phyloP scores from a whole-genome alignment of 1,140 invertebrate species.

The Mamestra configurata region DNA sequence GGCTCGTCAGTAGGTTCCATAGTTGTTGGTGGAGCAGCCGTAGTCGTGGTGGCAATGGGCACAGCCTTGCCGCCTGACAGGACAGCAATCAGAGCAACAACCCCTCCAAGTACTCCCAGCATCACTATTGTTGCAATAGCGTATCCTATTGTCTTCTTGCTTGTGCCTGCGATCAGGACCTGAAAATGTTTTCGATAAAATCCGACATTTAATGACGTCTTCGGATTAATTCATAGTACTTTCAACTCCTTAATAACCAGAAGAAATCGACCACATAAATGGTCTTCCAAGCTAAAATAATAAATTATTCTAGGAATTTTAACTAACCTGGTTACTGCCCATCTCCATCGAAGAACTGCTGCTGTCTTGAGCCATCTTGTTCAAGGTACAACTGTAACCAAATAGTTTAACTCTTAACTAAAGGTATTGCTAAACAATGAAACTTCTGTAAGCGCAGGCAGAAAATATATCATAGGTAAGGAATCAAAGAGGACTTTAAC shows the following conservation, averaged over 20 bases:
- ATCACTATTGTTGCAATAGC: slow-evolving; percentile 73
- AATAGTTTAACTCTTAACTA: too few species aligned
- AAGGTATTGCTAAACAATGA: too few species aligned
- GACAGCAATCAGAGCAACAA: slow-evolving; percentile 73
- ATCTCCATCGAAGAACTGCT: slow-evolving; percentile 80
- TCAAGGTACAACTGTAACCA: too few species aligned
- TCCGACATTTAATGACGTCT: too few species aligned
- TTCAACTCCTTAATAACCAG: too few species aligned
- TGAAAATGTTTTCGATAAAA: slow-evolving; percentile 33
- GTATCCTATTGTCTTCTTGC: slow-evolving; percentile 72
- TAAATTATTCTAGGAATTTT: too few species aligned
- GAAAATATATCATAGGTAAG: too few species aligned
- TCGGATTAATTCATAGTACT: too few species aligned
- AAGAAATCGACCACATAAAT: too few species aligned
- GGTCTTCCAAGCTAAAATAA: neutral
- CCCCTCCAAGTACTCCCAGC: slow-evolving; percentile 70
- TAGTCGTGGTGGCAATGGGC: slow-evolving; percentile 48
- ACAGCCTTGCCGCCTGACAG: slow-evolving; percentile 69
- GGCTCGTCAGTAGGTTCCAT: neutral
- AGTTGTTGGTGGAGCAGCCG: neutral
- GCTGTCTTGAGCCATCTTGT: slow-evolving; percentile 76
- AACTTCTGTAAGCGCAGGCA: too few species aligned
- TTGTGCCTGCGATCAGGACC: slow-evolving; percentile 77
- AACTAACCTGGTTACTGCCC: slow-evolving; percentile 82
- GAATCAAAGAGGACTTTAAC: too few species aligned